Conservation (phyloP, 1,140 invertebrate genomes). For the Drosophila novamexicana region DNA sequence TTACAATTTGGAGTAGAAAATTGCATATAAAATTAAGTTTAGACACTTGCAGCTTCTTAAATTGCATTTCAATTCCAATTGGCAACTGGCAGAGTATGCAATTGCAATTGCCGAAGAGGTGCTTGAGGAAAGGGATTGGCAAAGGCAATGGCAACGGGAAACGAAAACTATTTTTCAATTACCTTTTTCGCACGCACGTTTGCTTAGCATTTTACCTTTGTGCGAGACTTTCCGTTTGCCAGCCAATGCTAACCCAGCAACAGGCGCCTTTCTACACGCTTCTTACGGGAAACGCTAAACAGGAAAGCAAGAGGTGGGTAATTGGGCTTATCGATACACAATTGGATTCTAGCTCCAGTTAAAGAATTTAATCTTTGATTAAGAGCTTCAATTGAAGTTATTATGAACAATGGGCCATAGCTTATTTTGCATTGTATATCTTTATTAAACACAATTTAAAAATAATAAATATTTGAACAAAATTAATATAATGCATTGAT, state of each 20-base stretch:
- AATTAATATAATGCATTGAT: too few relatives aligned
- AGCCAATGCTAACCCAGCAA: slow-evolving; percentile 10
- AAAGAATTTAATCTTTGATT: too few relatives aligned
- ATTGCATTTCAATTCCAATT: slow-evolving; percentile 55
- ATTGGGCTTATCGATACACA: background rate
- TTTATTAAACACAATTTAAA: too few relatives aligned
- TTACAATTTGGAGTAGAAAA: slow-evolving; percentile 58
- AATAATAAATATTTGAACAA: too few relatives aligned
- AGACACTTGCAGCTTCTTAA: background rate
- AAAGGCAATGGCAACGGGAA: slow-evolving; percentile 48
- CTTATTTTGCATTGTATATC: too few relatives aligned
- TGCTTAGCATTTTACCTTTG: slow-evolving; percentile 76
- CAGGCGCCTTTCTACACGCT: slow-evolving; percentile 13
- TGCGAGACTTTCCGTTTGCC: slow-evolving; percentile 33
- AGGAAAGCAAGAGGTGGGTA: background rate
- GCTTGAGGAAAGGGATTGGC: slow-evolving; percentile 19
- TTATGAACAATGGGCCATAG: too few relatives aligned
- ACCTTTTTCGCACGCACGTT: slow-evolving; percentile 80
- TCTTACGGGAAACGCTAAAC: background rate
- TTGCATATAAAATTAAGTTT: background rate
- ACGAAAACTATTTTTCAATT: slow-evolving; percentile 82
- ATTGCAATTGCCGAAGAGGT: slow-evolving; percentile 34
- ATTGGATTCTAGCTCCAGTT: too few relatives aligned
- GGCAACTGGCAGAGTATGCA: slow-evolving; percentile 49
- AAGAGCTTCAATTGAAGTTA: too few relatives aligned